Evolutionary conservation across 2,888 invertebrate species (phyloP).

Genomic region (Spisula solida): DNA sequence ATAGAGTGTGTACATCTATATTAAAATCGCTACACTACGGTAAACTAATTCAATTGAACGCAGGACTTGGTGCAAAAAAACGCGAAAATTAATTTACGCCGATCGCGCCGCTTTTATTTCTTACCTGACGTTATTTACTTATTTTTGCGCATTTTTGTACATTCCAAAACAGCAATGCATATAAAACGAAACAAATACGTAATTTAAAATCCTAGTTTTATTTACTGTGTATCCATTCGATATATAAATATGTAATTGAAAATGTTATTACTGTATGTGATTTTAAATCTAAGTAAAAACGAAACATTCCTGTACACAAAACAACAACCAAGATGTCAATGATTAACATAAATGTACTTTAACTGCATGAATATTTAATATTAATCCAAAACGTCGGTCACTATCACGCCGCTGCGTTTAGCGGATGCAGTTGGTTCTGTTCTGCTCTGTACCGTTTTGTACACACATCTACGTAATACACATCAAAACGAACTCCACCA

Average conservation of each 20-base stretch:
- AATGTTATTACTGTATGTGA: not conserved
- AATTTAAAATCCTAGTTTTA: not conserved
- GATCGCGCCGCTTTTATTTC: not conserved
- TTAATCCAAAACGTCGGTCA: not conserved
- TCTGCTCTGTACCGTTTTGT: no score
- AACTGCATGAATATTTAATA: not conserved
- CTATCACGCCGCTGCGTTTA: not conserved
- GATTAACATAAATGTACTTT: not conserved
- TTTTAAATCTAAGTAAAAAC: not conserved
- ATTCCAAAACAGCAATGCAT: not conserved
- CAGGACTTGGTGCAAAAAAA: not conserved
- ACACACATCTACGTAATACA: no score
- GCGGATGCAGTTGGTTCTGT: no score
- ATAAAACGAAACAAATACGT: not conserved
- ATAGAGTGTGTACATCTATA: conserved; percentile 55
- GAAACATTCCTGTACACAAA: not conserved
- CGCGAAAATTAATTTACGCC: conserved; percentile 19
- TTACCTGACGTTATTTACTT: not conserved
- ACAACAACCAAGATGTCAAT: not conserved
- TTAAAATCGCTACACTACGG: conserved; percentile 37
- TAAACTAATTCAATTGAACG: conserved; percentile 17
- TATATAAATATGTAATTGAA: not conserved
- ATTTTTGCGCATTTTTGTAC: not conserved
- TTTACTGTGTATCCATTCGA: not conserved
- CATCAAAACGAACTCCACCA: not conserved